Conservation (phyloP, 2,888 invertebrate genomes). For the Cryptus armator region DNA sequence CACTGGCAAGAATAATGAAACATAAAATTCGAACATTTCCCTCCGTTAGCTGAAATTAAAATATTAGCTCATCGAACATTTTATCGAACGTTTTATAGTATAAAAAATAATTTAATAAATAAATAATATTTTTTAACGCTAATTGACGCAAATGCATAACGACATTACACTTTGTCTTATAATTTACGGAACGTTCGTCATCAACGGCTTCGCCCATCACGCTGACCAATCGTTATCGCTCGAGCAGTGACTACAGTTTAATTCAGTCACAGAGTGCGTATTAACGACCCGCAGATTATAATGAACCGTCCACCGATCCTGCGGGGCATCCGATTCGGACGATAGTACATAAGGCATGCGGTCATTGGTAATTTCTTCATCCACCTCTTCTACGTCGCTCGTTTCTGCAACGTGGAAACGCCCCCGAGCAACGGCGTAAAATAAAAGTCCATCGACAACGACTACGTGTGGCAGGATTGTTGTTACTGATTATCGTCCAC, state of each 20-base stretch:
- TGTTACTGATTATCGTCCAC: slow-evolving; percentile 26
- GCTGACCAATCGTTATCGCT: slow-evolving; percentile 8
- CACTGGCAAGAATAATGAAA: neutral
- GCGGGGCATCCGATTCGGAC: slow-evolving; percentile 35
- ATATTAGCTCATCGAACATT: too few relatives aligned
- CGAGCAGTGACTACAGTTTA: slow-evolving; percentile 4
- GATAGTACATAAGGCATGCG: neutral
- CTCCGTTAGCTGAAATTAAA: neutral
- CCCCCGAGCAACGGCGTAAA: slow-evolving; percentile 24
- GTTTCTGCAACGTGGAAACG: neutral
- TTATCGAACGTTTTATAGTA: too few relatives aligned
- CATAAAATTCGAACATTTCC: neutral
- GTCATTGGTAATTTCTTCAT: slow-evolving; percentile 19
- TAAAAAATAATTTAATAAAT: too few relatives aligned
- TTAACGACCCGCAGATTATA: slow-evolving; percentile 31
- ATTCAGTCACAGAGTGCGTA: slow-evolving; percentile 23
- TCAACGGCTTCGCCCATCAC: neutral
- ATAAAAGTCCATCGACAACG: slow-evolving; percentile 28
- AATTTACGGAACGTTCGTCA: neutral
- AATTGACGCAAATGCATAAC: too few relatives aligned
- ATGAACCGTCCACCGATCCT: slow-evolving; percentile 28
- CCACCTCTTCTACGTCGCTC: neutral
- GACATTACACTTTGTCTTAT: neutral
- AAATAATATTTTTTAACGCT: too few relatives aligned
- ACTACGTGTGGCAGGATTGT: neutral